Evolutionary conservation across 2,888 invertebrate species (phyloP).

Genomic region (Archips xylosteana): DNA sequence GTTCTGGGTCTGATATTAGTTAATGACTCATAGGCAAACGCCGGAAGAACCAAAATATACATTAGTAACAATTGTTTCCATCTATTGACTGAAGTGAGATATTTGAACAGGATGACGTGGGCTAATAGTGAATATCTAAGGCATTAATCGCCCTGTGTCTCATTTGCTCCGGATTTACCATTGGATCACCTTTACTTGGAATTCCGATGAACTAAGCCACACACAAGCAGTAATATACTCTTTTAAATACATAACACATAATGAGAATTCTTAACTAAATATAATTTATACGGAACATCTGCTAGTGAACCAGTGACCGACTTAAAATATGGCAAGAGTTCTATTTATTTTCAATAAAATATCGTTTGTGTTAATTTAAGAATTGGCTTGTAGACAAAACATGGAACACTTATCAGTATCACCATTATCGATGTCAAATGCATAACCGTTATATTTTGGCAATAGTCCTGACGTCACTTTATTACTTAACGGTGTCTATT

Average conservation of each 20-base stretch:
- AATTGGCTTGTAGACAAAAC: not conserved
- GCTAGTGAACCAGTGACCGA: no score
- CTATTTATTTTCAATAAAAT: no score
- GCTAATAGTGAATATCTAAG: not conserved
- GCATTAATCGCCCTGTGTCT: not conserved
- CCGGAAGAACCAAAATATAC: not conserved
- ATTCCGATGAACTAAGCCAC: not conserved
- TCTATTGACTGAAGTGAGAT: slow-evolving; percentile 1
- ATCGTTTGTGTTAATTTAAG: no score
- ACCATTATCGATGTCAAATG: not conserved
- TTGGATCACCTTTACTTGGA: not conserved
- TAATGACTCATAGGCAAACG: not conserved
- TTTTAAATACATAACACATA: no score
- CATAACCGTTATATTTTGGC: slow-evolving; percentile 12
- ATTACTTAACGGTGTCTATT: slow-evolving; percentile 15
- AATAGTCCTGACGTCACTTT: not conserved
- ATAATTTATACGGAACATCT: no score
- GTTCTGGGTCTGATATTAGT: not conserved
- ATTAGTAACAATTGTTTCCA: not conserved
- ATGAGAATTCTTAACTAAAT: no score
- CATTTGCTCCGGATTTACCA: not conserved
- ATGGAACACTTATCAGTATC: not conserved
- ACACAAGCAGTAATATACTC: no score
- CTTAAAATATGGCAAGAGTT: no score
- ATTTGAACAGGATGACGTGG: not conserved